These are phyloP conservation scores for Anoplius nigerrimus DNA, from an alignment of 2,888 invertebrate species.

Conservation along the genomic window DNA sequence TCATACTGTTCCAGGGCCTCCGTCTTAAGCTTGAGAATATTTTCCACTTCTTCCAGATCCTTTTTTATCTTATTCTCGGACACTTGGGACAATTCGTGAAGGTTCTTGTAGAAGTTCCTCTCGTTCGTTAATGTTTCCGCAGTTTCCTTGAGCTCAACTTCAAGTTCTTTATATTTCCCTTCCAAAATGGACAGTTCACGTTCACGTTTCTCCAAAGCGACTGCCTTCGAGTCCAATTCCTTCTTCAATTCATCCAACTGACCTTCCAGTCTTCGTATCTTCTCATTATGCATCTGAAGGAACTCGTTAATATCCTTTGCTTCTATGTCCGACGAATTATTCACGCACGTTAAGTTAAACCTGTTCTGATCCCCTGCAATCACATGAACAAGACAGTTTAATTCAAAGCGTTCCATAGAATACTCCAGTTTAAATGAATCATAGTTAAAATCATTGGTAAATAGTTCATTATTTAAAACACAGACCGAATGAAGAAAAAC, in stretches of 20 bases:
- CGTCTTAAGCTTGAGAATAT: conserved; percentile 72
- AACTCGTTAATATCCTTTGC: too few relatives aligned
- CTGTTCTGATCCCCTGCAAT: too few relatives aligned
- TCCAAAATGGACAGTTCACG: conserved; percentile 77
- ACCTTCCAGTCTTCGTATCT: conserved; percentile 46
- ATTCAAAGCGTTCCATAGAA: too few relatives aligned
- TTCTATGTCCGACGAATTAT: too few relatives aligned
- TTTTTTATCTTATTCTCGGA: conserved; percentile 78
- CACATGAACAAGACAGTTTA: too few relatives aligned
- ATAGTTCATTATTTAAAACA: too few relatives aligned
- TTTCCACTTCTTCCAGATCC: conserved; percentile 78
- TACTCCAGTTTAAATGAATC: too few relatives aligned
- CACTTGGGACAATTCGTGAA: conserved; percentile 77
- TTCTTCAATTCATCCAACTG: conserved; percentile 79
- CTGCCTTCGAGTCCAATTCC: conserved; percentile 80
- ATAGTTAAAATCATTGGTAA: too few relatives aligned
- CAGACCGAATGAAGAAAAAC: too few relatives aligned
- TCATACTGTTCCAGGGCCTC: conserved; percentile 77
- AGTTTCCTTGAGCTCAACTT: conserved; percentile 77
- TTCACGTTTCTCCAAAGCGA: conserved; percentile 78
- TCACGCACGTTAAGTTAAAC: too few relatives aligned
- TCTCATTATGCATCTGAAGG: conserved; percentile 26
- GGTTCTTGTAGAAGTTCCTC: conserved; percentile 78
- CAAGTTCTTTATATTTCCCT: conserved; percentile 78
- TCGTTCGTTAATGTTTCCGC: conserved; percentile 77